Percentiles rank a stretch among this genome's conserved stretches.
phyloP scores from a whole-genome alignment of 2,113 vertebrate species.

The Pterocles burchelli region DNA sequence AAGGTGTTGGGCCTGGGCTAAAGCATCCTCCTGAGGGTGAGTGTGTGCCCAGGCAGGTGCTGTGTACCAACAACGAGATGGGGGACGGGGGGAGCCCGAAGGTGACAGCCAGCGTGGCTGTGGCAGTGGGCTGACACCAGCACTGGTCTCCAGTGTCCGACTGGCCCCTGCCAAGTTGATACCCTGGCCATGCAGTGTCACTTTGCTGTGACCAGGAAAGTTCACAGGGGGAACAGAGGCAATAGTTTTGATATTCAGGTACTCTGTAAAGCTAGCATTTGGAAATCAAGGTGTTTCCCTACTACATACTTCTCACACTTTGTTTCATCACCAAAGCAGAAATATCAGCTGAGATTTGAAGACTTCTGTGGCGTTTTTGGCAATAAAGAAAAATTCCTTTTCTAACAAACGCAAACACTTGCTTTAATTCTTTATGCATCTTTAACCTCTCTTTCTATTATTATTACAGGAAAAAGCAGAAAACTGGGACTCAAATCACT shows the following conservation, averaged over 20 bases:
- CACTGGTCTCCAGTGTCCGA: fast-evolving
- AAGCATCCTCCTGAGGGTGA: neutral
- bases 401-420: neutral
- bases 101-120: neutral
- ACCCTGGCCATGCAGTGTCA: neutral
- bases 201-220: neutral
- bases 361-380: neutral
- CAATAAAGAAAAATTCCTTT: neutral
- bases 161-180: neutral
- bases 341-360: neutral
- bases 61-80: neutral
- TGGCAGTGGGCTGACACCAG: neutral
- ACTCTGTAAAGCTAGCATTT: neutral
- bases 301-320: neutral
- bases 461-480: neutral
- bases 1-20: neutral
- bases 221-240: fast-evolving
- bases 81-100: fast-evolving
- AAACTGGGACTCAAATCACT: neutral
- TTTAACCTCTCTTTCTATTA: neutral
- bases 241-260: neutral
- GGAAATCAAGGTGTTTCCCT: neutral
- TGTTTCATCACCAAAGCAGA: neutral
- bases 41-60: neutral
- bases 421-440: neutral